Percentiles rank a stretch among this genome's conserved stretches.
Conservation (phyloP, 2,888 invertebrate species). For the Barypeithes pellucidus region DNA sequence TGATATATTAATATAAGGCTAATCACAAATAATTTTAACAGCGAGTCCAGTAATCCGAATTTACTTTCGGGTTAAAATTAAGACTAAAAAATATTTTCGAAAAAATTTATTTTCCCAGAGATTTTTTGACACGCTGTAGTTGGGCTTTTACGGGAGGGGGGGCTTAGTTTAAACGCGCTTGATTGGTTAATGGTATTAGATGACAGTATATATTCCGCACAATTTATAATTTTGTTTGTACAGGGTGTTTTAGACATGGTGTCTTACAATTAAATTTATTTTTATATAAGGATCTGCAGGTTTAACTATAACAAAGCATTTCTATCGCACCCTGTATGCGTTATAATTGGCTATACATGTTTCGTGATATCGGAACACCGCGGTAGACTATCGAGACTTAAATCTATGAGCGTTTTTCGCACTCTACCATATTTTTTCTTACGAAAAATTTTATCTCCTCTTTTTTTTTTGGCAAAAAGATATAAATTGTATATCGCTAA, state of each 20-base stretch:
- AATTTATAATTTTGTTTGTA: background rate
- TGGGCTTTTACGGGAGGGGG: background rate
- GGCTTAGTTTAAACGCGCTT: background rate
- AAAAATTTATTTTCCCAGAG: too few relatives aligned
- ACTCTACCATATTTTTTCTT: constrained; percentile 17
- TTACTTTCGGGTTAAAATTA: too few relatives aligned
- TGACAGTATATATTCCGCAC: background rate
- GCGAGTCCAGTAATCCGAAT: too few relatives aligned
- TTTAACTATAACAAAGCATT: too few relatives aligned
- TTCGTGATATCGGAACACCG: background rate
- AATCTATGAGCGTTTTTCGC: constrained; percentile 4
- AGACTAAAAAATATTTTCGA: too few relatives aligned
- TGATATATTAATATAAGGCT: background rate
- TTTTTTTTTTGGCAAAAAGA: constrained; percentile 12
- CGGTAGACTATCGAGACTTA: background rate
- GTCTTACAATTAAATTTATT: too few relatives aligned
- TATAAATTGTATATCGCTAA: constrained; percentile 3
- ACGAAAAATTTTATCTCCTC: constrained; percentile 6
- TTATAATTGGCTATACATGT: too few relatives aligned
- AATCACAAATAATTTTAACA: too few relatives aligned
- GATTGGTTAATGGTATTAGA: background rate
- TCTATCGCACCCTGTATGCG: too few relatives aligned
- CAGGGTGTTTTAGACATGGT: too few relatives aligned
- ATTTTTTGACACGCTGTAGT: constrained; percentile 1
- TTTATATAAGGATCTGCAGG: too few relatives aligned